Evolutionary conservation across 2,888 invertebrate species (phyloP).

Genomic region (Stenotaenia linearis): DNA sequence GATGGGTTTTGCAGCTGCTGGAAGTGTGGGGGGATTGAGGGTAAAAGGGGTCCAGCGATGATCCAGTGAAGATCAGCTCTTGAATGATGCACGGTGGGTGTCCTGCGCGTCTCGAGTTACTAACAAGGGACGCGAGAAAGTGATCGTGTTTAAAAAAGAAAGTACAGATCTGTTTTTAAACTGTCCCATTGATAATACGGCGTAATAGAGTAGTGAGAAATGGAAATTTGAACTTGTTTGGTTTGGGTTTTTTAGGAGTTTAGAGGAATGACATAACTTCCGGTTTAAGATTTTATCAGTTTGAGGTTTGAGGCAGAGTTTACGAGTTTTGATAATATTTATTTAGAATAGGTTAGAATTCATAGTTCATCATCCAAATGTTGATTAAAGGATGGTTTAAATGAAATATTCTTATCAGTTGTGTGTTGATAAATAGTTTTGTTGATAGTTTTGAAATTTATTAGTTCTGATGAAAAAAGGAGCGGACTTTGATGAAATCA

Average conservation of each 20-base stretch:
- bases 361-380: too few species aligned
- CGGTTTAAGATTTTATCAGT: conserved; percentile 12
- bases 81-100: conserved; percentile 26
- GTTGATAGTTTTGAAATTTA: too few species aligned
- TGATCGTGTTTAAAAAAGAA: background rate
- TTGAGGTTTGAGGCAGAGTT: background rate
- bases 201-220: background rate
- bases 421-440: too few species aligned
- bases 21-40: conserved; percentile 6
- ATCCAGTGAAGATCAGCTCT: conserved; percentile 19
- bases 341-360: too few species aligned
- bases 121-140: background rate
- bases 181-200: background rate
- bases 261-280: background rate
- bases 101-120: background rate
- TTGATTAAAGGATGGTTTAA: too few species aligned
- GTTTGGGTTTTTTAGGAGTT: background rate
- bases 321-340: too few species aligned
- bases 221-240: background rate
- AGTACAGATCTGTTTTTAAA: conserved; percentile 10
- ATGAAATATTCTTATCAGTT: too few species aligned
- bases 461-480: too few species aligned
- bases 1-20: background rate
- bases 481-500: too few species aligned
- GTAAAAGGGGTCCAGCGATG: conserved; percentile 6